Conservation (phyloP, 1,140 invertebrate genomes). For the Diorhabda elongata region DNA sequence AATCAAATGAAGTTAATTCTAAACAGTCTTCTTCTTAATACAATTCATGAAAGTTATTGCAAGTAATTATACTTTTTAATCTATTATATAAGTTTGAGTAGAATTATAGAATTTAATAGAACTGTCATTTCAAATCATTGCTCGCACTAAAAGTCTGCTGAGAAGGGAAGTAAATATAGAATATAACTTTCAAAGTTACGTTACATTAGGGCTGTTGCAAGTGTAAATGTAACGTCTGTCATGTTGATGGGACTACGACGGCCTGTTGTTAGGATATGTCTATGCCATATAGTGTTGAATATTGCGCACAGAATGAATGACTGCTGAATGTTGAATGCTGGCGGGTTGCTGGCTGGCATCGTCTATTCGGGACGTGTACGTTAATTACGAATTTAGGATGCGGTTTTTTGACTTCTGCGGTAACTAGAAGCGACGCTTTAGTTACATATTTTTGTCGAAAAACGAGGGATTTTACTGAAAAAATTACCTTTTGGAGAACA, state of each 20-base stretch:
- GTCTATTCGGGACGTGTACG: not conserved
- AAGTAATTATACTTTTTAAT: no score
- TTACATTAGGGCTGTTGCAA: not conserved
- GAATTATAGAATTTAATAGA: no score
- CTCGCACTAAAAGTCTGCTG: no score
- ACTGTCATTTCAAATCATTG: no score
- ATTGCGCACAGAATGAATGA: not conserved
- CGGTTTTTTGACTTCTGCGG: conserved; percentile 1
- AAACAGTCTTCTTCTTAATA: no score
- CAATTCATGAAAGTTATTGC: no score
- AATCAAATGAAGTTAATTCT: no score
- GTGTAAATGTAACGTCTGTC: not conserved
- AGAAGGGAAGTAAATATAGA: no score
- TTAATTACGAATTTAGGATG: conserved; percentile 3
- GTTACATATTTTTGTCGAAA: not conserved
- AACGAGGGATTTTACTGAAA: not conserved
- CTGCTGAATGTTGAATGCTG: conserved; percentile 1
- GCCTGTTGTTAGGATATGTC: not conserved
- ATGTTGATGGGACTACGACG: not conserved
- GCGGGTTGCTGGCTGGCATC: conserved; percentile 1
- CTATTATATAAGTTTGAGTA: no score
- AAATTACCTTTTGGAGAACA: not conserved
- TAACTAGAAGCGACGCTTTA: not conserved
- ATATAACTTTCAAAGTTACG: not conserved
- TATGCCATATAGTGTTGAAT: not conserved